Evolutionary conservation across 2,888 invertebrate species (phyloP).

Genomic region (Diloba caeruleocephala): DNA sequence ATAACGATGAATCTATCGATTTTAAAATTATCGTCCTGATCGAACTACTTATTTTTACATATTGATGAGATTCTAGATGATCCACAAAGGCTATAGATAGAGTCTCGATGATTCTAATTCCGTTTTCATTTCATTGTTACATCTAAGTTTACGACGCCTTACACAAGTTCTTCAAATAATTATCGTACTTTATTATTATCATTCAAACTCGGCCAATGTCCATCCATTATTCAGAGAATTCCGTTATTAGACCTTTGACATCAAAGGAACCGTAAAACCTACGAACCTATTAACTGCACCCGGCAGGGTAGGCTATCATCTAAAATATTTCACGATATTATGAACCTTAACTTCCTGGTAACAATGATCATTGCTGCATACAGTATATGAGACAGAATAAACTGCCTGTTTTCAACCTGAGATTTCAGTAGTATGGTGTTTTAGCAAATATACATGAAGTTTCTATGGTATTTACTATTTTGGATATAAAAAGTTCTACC

Average conservation of each 20-base stretch:
- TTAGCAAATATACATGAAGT: neutral
- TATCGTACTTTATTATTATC: constrained; percentile 19
- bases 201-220: constrained; percentile 43
- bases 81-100: neutral
- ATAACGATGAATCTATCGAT: no score
- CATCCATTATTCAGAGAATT: constrained; percentile 48
- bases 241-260: constrained; percentile 44
- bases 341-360: rapidly evolving
- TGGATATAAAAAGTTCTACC: no score
- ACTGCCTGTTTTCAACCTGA: constrained; percentile 9
- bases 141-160: neutral
- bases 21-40: no score
- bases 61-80: no score
- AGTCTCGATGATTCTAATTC: neutral
- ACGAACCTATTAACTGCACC: constrained; percentile 51
- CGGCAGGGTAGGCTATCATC: constrained; percentile 18
- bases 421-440: constrained; percentile 12
- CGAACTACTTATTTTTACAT: no score
- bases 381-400: constrained; percentile 7
- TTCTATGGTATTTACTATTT: neutral
- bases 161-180: constrained; percentile 8
- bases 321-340: constrained; percentile 2
- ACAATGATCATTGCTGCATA: neutral
- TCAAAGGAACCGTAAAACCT: constrained; percentile 41
- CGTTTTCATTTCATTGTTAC: neutral